Evolutionary conservation across 2,113 vertebrate genomes (phyloP).

Genomic region (cat (Felis catus)): DNA sequence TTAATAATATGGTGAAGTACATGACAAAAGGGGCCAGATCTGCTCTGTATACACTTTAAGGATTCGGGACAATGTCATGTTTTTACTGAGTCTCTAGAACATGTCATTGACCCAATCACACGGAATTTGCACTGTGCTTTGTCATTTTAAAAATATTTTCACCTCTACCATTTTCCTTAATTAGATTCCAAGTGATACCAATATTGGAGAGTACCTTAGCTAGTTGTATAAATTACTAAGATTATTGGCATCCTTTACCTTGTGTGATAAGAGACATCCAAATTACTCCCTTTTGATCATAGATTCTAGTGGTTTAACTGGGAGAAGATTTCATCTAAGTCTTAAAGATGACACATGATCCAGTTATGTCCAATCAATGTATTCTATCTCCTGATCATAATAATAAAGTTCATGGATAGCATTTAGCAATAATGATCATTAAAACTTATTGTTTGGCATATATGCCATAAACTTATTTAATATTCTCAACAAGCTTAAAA

Average conservation of each 20-base stretch:
- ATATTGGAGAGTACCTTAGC: not conserved
- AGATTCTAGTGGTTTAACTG: not conserved
- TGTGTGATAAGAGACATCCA: not conserved
- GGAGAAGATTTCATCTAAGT: not conserved
- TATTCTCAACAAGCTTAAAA: not conserved
- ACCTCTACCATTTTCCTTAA: not conserved
- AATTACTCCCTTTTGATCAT: not conserved
- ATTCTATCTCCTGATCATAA: not conserved
- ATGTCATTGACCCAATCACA: not conserved
- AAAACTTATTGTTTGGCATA: not conserved
- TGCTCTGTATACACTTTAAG: not conserved
- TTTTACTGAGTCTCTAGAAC: not conserved
- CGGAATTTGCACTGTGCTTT: not conserved
- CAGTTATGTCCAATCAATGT: not conserved
- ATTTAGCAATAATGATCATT: not conserved
- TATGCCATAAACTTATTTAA: not conserved
- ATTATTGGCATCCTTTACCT: not conserved
- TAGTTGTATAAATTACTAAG: not conserved
- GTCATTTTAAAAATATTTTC: slow-evolving; percentile 42
- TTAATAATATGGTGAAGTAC: not conserved
- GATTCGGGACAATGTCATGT: not conserved
- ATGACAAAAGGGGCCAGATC: not conserved
- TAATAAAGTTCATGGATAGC: not conserved
- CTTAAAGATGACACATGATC: not conserved
- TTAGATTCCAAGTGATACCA: not conserved